phyloP scores from a whole-genome alignment of 2,797 vertebrate genomes.

The Luscinia megarhynchos region DNA sequence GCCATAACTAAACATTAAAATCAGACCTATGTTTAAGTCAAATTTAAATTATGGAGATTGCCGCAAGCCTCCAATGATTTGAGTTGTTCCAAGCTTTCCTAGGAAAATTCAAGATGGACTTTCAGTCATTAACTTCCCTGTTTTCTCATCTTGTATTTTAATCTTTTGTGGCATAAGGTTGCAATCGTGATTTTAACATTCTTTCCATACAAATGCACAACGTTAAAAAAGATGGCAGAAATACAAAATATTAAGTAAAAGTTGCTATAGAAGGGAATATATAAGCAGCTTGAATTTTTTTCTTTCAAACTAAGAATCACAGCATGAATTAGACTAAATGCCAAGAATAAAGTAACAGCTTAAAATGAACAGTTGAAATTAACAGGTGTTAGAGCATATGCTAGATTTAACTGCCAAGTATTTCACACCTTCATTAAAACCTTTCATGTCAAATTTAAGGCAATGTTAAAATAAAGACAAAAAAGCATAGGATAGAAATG shows the following conservation, averaged over 20 bases:
- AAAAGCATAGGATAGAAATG: constrained; percentile 20
- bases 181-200: neutral
- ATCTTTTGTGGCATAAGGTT: neutral
- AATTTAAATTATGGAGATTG: neutral
- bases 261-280: neutral
- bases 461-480: constrained; percentile 57
- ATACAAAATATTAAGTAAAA: constrained; percentile 39
- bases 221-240: constrained; percentile 9
- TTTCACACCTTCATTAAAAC: constrained; percentile 74
- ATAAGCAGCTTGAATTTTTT: neutral
- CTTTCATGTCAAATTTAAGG: constrained; percentile 66
- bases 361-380: constrained; percentile 75
- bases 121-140: constrained; percentile 1
- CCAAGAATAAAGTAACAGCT: constrained; percentile 62
- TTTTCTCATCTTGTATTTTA: constrained; percentile 11
- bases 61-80: neutral
- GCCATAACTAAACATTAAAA: neutral
- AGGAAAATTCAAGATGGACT: constrained; percentile 4
- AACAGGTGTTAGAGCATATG: constrained; percentile 70
- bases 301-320: constrained; percentile 38
- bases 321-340: constrained; percentile 52
- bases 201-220: constrained; percentile 1
- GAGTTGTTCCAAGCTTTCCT: neutral
- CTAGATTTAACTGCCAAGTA: constrained; percentile 60
- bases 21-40: neutral